Conservation (phyloP, 2,888 invertebrate genomes). For the Taphrorychus bicolor region DNA sequence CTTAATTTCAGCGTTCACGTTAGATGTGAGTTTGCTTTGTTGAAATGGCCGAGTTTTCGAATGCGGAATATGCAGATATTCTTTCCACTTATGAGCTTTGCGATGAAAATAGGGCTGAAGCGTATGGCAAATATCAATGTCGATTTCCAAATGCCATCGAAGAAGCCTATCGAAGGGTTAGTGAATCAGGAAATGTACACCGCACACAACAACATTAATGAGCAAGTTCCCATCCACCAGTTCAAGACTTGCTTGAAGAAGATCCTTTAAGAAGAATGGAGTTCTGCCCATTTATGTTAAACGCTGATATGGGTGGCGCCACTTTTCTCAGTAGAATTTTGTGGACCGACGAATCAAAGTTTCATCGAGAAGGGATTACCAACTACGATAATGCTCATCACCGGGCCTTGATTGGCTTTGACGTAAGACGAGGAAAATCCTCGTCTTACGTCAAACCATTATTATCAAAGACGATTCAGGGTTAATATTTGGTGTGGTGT, state of each 20-base stretch:
- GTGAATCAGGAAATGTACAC: not conserved
- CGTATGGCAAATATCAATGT: too few relatives aligned
- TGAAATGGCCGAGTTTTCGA: too few relatives aligned
- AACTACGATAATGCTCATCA: conserved; percentile 8
- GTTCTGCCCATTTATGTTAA: conserved; percentile 8
- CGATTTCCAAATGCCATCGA: not conserved
- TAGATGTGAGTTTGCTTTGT: too few relatives aligned
- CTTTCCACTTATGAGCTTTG: too few relatives aligned
- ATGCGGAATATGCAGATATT: too few relatives aligned
- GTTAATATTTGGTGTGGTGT: not conserved
- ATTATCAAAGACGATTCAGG: not conserved
- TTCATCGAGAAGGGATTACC: conserved; percentile 7
- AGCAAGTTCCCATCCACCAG: not conserved
- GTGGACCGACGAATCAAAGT: conserved; percentile 14
- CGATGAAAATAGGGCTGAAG: too few relatives aligned
- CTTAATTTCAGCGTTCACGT: too few relatives aligned
- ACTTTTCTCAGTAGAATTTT: conserved; percentile 10
- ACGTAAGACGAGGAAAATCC: not conserved
- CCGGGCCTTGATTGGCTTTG: too few relatives aligned
- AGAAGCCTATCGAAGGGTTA: not conserved
- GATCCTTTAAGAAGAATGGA: conserved; percentile 2
- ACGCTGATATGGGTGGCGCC: not conserved
- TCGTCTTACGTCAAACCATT: not conserved
- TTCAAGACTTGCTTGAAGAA: conserved; percentile 1
- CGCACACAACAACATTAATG: not conserved